Percentiles rank a stretch among this genome's conserved stretches.
Evolutionary conservation across 2,113 vertebrate genomes (phyloP).

Genomic region (Eulemur macaco): DNA sequence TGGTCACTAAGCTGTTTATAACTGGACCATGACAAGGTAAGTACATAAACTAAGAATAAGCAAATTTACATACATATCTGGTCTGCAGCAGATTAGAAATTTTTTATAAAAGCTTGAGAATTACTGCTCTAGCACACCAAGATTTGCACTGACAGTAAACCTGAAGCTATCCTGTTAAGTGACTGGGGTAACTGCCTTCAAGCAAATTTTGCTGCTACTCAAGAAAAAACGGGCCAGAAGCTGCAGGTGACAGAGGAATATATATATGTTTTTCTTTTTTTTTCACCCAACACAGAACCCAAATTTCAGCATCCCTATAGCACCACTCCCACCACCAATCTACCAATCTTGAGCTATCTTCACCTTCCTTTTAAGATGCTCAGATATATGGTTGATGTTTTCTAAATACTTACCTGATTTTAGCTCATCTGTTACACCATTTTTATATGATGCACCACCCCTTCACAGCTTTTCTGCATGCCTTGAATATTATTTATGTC

Average conservation of each 20-base stretch:
- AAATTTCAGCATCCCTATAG: neutral
- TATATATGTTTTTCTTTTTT: neutral
- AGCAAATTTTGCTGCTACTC: neutral
- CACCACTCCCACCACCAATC: neutral
- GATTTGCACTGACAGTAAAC: neutral
- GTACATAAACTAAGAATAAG: neutral
- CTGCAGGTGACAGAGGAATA: neutral
- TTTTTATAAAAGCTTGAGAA: neutral
- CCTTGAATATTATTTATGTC: neutral
- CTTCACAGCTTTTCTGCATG: neutral
- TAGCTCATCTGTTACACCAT: neutral
- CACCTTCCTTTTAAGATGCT: slow-evolving; percentile 17
- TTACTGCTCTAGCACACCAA: neutral
- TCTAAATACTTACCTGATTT: neutral
- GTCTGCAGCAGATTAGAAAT: neutral
- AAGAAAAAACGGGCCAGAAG: neutral
- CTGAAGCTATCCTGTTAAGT: neutral
- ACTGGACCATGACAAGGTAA: neutral
- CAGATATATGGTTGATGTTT: neutral
- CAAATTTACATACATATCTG: neutral
- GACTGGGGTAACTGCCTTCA: neutral
- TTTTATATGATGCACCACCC: neutral
- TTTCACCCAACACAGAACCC: neutral
- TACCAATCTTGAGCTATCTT: neutral
- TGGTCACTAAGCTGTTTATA: neutral